Evolutionary conservation across 2,888 invertebrate species (phyloP).

Genomic region (Phortica okadai): DNA sequence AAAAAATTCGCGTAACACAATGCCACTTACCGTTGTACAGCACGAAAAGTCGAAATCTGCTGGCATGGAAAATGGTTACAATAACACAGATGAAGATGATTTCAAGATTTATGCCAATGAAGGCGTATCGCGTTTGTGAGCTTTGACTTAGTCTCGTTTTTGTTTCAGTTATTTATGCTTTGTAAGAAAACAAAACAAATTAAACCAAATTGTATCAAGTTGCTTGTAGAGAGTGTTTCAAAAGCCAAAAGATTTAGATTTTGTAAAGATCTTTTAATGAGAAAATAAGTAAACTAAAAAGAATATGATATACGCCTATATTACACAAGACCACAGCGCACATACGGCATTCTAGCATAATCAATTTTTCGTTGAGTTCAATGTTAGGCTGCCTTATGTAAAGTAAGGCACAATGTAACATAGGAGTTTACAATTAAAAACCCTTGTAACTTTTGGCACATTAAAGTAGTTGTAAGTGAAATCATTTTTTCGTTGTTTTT

Average conservation of each 20-base stretch:
- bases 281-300: too few relatives aligned
- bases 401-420: too few relatives aligned
- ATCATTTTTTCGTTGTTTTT: too few relatives aligned
- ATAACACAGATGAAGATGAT: constrained; percentile 38
- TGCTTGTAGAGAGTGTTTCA: neutral
- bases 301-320: neutral
- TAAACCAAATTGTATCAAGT: neutral
- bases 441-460: too few relatives aligned
- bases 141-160: neutral
- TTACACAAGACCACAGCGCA: neutral
- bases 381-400: too few relatives aligned
- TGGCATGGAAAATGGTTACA: neutral
- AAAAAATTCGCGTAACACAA: neutral
- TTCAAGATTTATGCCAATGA: constrained; percentile 66
- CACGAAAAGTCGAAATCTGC: neutral
- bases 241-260: too few relatives aligned
- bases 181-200: neutral
- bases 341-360: too few relatives aligned
- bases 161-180: neutral
- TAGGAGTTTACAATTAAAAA: too few relatives aligned
- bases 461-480: too few relatives aligned
- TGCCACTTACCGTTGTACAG: neutral
- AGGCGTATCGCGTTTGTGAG: constrained; percentile 66
- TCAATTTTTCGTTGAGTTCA: too few relatives aligned
- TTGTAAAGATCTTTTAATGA: too few relatives aligned